Base-by-base conservation (phyloP, 2,888 invertebrate genomes). In the Sminthurinus aureus region DNA sequence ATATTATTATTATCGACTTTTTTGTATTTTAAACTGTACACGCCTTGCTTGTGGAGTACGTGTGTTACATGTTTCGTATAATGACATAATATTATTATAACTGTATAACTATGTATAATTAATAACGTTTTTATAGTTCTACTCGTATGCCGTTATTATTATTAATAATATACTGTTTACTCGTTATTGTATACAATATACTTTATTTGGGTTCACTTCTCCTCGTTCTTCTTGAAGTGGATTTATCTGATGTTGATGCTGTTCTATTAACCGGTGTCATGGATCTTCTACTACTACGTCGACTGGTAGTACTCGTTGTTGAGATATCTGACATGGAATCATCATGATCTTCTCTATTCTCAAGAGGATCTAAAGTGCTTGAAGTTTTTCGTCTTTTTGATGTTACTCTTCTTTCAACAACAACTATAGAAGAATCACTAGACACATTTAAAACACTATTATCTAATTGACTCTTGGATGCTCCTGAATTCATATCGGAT, bases 291-390 rank as follows among this genome's bases (percentile, higher is more conserved):
- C 69, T 22, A 69, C 69, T n/a, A 22, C 22, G n/a, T n/a, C 69
- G n/a, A 22, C 20, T 22, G n/a, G 11, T 69, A 22, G 69, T 69
- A 20, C 69, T 69, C 2, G 69, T 69, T 22, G 69, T 69, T 15
- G 69, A 69, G n/a, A 69, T 69, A 69, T 69, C 69, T 69, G 69
- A 69, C 69, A 69, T 69, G 69, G 69, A 69, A 20, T 69, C 69
- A 69, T 69, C 69, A 20, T 20, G 20, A 20, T 69, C 69, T 11
- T 22, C 69, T n/a, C n/a, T 20, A 3, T 20, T 20, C 8, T 9
- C 12, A 67, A 8, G 12, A 12, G 67, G 20, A 22, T 22, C 11
- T 22, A 20, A 9, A 3, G 69, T 20, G 9, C 11, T 22, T 22
- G 69, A 22, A 22, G 69, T 69, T 20, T 22, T n/a, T 11, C 22